A percentile compares a stretch with the other conserved stretches of the same genome.
These are phyloP conservation scores for Drosophila obscura DNA, from an alignment of 1,140 invertebrate species.

Conservation along the genomic window DNA sequence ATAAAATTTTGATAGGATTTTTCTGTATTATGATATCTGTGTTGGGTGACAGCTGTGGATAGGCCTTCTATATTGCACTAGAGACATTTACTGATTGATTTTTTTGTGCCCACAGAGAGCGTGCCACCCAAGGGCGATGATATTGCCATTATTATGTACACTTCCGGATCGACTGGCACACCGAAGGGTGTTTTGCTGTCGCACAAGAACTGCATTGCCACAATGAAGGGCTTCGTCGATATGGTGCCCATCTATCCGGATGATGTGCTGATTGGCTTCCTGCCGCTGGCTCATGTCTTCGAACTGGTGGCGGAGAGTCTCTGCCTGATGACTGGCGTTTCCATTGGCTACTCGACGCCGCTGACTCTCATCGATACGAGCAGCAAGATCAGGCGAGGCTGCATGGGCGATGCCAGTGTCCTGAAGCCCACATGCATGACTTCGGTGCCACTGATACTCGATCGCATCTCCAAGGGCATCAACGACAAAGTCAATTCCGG, in stretches of 20 bases:
- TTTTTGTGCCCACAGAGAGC: conserved; percentile 80
- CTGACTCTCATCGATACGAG: conserved; percentile 97
- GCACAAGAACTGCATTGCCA: conserved; percentile 95
- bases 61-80: background rate
- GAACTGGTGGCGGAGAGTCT: conserved; percentile 93
- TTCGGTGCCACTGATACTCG: conserved; percentile 96
- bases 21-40: background rate
- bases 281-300: conserved; percentile 98
- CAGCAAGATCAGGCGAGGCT: conserved; percentile 97
- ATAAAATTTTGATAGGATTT: conserved; percentile 29
- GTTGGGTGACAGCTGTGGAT: background rate
- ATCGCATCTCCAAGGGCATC: conserved; percentile 97
- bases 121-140: conserved; percentile 89
- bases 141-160: conserved; percentile 98
- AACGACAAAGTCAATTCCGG: conserved; percentile 94
- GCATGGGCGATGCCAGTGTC: conserved; percentile 94
- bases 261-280: conserved; percentile 96
- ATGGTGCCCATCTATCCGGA: conserved; percentile 88
- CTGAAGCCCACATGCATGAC: conserved; percentile 97
- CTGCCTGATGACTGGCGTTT: conserved; percentile 92
- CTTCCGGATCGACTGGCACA: conserved; percentile 95
- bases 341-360: conserved; percentile 98
- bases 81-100: background rate
- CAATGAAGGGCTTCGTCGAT: conserved; percentile 94
- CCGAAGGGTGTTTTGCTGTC: conserved; percentile 94